These are phyloP conservation scores for Drosophila phalerata DNA, from an alignment of 2,888 invertebrate species.

Conservation along the genomic window DNA sequence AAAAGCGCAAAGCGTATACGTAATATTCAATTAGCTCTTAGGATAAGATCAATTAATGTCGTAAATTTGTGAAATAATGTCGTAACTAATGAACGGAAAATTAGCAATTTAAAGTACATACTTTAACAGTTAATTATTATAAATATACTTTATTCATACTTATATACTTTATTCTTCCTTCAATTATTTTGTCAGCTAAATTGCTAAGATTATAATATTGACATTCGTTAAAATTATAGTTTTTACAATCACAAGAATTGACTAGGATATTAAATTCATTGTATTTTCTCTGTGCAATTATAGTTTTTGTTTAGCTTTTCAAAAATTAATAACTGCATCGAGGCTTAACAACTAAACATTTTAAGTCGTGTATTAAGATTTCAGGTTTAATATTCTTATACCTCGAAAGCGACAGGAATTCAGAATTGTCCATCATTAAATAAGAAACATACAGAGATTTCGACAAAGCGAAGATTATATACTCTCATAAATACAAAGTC, in stretches of 20 bases:
- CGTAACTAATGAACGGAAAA: not conserved
- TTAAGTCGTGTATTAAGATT: not conserved
- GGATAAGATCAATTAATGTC: not conserved
- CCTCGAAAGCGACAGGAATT: not conserved
- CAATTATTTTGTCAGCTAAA: too few species aligned
- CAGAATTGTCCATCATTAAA: not conserved
- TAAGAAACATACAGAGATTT: not conserved
- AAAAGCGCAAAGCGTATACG: not conserved
- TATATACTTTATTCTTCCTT: too few species aligned
- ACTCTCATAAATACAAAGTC: not conserved
- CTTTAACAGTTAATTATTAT: too few species aligned
- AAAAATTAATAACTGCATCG: not conserved
- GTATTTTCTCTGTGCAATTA: not conserved
- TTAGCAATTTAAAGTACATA: not conserved
- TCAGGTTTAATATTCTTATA: not conserved
- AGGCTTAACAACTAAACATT: not conserved
- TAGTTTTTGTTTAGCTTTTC: not conserved
- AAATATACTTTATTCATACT: too few species aligned
- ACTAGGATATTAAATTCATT: too few species aligned
- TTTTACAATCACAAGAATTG: too few species aligned
- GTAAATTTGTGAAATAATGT: not conserved
- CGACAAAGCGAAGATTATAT: not conserved
- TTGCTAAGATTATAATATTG: too few species aligned
- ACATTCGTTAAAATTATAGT: too few species aligned
- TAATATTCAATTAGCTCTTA: conserved; percentile 6